Conservation (phyloP, 2,888 invertebrate genomes). For the Limnephilus rhombicus region DNA sequence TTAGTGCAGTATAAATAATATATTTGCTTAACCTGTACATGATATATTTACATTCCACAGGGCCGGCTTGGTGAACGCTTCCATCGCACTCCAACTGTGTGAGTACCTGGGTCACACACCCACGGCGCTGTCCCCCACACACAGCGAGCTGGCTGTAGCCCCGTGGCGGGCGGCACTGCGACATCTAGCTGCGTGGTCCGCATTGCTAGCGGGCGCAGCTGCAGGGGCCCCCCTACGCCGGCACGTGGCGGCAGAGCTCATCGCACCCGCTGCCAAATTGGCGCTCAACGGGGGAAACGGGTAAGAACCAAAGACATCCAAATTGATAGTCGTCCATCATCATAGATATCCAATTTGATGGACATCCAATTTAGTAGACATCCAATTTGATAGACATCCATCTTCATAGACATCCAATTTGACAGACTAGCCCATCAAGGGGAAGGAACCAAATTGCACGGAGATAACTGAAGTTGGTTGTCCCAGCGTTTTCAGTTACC, state of each 20-base stretch:
- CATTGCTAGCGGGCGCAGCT: slow-evolving; percentile 83
- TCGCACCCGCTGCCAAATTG: slow-evolving; percentile 51
- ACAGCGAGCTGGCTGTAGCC: slow-evolving; percentile 86
- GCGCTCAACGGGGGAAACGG: slow-evolving; percentile 34
- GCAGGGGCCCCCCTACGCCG: slow-evolving; percentile 80
- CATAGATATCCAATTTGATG: too few relatives aligned
- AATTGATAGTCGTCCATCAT: background rate
- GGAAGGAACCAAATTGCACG: too few relatives aligned
- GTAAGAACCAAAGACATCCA: background rate
- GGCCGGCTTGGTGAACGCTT: slow-evolving; percentile 81
- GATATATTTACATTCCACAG: slow-evolving; percentile 69
- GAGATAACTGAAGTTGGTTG: too few relatives aligned
- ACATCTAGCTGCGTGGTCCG: slow-evolving; percentile 86
- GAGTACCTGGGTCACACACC: slow-evolving; percentile 76
- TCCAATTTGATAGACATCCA: too few relatives aligned
- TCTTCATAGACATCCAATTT: too few relatives aligned
- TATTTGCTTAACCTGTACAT: slow-evolving; percentile 23
- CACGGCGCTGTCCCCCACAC: slow-evolving; percentile 72
- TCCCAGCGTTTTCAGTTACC: too few relatives aligned
- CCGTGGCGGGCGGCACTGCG: slow-evolving; percentile 90
- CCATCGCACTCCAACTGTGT: slow-evolving; percentile 81
- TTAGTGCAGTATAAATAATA: background rate
- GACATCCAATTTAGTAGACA: too few relatives aligned
- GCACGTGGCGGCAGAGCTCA: slow-evolving; percentile 69
- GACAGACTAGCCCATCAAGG: too few relatives aligned